Conservation (phyloP, 2,113 vertebrate genomes). For the Coturnix japonica region DNA sequence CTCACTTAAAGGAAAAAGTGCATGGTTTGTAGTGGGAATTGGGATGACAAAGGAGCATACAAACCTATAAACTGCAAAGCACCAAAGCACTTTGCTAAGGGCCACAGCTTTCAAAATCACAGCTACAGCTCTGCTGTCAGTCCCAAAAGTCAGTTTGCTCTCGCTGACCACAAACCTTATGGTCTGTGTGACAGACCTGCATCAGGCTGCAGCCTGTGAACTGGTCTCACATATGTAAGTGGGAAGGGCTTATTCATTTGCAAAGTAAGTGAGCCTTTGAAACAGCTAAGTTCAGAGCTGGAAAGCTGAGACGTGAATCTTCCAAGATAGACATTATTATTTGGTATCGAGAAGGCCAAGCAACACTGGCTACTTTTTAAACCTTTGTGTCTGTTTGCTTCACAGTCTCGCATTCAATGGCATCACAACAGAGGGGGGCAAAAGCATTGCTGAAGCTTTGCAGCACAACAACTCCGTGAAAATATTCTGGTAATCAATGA, state of each 20-base stretch:
- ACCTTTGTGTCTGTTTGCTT: neutral
- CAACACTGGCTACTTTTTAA: neutral
- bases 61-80: neutral
- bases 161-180: neutral
- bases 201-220: neutral
- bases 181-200: neutral
- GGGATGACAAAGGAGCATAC: neutral
- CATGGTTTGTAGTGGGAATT: neutral
- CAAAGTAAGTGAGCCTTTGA: neutral
- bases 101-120: neutral
- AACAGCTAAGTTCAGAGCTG: neutral
- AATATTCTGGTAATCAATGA: slow-evolving; percentile 88
- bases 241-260: neutral
- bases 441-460: slow-evolving; percentile 84
- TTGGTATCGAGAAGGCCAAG: neutral
- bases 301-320: neutral
- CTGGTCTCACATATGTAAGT: neutral
- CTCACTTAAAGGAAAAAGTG: neutral
- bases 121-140: neutral
- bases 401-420: slow-evolving; percentile 88
- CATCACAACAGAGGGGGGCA: slow-evolving; percentile 88
- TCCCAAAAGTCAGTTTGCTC: neutral
- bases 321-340: neutral
- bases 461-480: slow-evolving; percentile 81
- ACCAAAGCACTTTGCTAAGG: neutral